Evolutionary conservation across 2,797 vertebrate species (phyloP).

Genomic region (Hemibagrus guttatus): DNA sequence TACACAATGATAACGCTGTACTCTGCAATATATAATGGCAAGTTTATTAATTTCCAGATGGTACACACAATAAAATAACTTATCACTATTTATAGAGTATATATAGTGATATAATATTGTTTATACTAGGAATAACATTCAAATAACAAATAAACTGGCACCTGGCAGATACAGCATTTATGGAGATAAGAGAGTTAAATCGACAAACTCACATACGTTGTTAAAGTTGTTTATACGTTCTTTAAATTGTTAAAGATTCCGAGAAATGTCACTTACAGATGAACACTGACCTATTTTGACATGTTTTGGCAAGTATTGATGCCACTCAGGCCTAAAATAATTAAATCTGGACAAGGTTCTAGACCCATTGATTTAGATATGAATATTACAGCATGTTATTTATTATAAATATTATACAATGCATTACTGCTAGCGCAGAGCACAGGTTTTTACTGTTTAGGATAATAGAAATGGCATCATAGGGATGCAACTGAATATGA

Average conservation of each 20-base stretch:
- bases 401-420: background rate
- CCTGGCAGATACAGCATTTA: background rate
- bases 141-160: background rate
- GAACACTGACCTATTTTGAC: background rate
- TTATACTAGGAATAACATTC: background rate
- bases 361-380: background rate
- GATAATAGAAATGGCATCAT: background rate
- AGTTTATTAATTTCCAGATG: background rate
- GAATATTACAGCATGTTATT: background rate
- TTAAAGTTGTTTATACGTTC: too few relatives aligned
- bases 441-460: background rate
- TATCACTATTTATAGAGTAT: background rate
- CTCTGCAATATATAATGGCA: background rate
- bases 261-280: conserved; percentile 3
- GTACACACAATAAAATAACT: background rate
- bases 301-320: background rate
- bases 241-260: background rate
- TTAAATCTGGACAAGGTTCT: background rate
- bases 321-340: background rate
- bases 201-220: background rate
- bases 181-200: background rate
- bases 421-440: background rate
- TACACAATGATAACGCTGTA: background rate
- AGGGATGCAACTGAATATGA: background rate
- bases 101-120: background rate